Base-by-base conservation (phyloP, 2,888 invertebrate genomes). In the Argyresthia albistria region DNA sequence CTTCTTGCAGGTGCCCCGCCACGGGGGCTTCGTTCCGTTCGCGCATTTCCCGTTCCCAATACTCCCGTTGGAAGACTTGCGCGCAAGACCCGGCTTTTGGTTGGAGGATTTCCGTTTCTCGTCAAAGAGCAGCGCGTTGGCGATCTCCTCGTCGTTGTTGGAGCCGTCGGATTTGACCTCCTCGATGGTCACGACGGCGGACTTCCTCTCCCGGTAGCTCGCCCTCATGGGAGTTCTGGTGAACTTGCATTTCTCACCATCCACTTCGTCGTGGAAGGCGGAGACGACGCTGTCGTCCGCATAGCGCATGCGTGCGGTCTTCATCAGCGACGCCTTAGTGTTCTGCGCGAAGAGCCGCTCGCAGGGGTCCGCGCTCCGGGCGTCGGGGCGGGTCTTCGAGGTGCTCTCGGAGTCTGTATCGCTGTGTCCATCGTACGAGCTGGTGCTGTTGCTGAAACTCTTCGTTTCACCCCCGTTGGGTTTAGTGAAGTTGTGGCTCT, bases 351-450 rank as follows among this genome's bases (percentile, higher is more conserved):
- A 90, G 43, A 91, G 67, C 39, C 91, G 79, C 58, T 88, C 87
- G 52, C 87, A 84, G 0, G 88, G 82, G 59, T 87, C 81, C 45
- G 74, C 67, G 46, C 62, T 59, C 64, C 80, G 83, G 35, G 57
- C 55, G 42, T 84, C 83, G 10, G 66, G 53, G 15, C 78, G 68
- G 43, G 70, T 73, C 63, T 76, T 86, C 37, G 69, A 74, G 16
- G 76, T 90, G 57, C 89, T 90, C 56, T 91, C 80, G 3, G 91
- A 91, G 71, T 92, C 91, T 46, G 91, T 91, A 62, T 91, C 91
- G 61, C 91, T 91, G 61, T 90, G 91, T 39, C 90, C 90, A 56
- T 92, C 91, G 59, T 91, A 91, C 7, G 90, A 91, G 60, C 91
- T 91, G 8, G 90, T 89, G 62, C 91, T 91, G 59, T 91, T 90